Percentiles rank a stretch among this genome's conserved stretches.
Conservation (phyloP, 2,797 vertebrate genomes). For the Gila robusta region DNA sequence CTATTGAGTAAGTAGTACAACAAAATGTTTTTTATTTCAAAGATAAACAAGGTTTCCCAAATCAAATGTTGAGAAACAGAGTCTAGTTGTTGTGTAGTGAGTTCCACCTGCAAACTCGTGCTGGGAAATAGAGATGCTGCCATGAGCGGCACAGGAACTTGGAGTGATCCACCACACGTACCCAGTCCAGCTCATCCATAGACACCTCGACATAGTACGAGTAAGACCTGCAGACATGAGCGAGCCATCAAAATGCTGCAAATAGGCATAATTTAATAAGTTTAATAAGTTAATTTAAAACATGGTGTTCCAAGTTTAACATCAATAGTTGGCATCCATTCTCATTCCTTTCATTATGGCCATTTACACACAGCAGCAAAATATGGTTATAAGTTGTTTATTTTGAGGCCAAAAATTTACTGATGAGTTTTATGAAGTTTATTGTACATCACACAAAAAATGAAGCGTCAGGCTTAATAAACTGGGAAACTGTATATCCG, state of each 20-base stretch:
- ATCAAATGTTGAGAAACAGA: neutral
- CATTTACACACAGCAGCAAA: too few relatives aligned
- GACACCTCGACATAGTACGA: conserved; percentile 98
- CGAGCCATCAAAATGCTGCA: neutral
- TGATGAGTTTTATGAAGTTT: too few relatives aligned
- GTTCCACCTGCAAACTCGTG: conserved; percentile 91
- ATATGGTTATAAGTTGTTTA: too few relatives aligned
- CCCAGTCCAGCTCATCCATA: conserved; percentile 99
- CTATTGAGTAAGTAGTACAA: neutral
- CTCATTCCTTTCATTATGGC: neutral
- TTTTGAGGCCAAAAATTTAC: too few relatives aligned
- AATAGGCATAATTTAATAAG: neutral
- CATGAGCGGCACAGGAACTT: conserved; percentile 95
- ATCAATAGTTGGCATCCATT: neutral
- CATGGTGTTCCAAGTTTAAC: neutral
- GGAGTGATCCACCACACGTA: conserved; percentile 94
- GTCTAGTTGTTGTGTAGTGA: neutral
- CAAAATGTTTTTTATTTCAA: neutral
- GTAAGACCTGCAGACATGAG: conserved; percentile 83
- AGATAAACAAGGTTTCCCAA: neutral
- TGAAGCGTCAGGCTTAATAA: too few relatives aligned
- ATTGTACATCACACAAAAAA: too few relatives aligned
- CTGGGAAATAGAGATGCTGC: conserved; percentile 95
- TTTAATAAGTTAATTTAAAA: neutral
- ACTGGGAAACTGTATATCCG: too few relatives aligned